Evolutionary conservation across 2,888 invertebrate genomes (phyloP), one percentile per base, ranked within the genome.

Genomic region (Calameuta filiformis): DNA sequence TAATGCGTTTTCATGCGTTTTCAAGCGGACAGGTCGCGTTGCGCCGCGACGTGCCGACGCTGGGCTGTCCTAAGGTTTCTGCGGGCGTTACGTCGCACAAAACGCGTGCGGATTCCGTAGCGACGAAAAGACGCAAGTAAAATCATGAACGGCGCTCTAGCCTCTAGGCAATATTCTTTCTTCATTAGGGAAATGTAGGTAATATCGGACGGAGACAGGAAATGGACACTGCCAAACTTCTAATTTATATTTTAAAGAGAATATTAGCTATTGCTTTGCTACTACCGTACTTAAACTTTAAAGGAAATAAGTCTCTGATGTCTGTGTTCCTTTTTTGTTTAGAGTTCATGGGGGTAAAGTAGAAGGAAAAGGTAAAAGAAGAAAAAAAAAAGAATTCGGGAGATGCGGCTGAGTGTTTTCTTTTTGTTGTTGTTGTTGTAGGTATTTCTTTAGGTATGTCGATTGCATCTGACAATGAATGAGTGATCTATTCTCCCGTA

Each of bases 201-300:
- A 79, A 79, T 77, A 76, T 76, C 74, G 82, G 80, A 82, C 83
- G 82, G 80, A 83, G 82, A 83, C 81, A 84, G 76, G 77, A 79
- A 84, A 83, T 84, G 81, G 83, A 85, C 90, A 90, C 89, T 90
- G 90, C 89, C 89, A 89, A 89, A 88, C 86, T 84, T 84, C 79
- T 87, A 87, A 85, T 85, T 86, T 87, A 87, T 87, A 84, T 85
- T 85, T 82, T 76, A 75, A 37, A 73, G 68, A 69, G 74, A 76
- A 77, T 73, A 73, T 79, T 79, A 79, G 79, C 68, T 78, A 76
- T 78, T 78, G 79, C 77, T 79, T 79, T 40, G 75, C 68, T 75
- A 56, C 73, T 35, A 40, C 68, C 73, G 68, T 69, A 69, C 74
- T 68, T 73, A 35, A 35, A 69, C 74, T 68, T 31, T 75, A 75